phyloP scores from a whole-genome alignment of 1,140 invertebrate genomes.

The Brachionus angularis region DNA sequence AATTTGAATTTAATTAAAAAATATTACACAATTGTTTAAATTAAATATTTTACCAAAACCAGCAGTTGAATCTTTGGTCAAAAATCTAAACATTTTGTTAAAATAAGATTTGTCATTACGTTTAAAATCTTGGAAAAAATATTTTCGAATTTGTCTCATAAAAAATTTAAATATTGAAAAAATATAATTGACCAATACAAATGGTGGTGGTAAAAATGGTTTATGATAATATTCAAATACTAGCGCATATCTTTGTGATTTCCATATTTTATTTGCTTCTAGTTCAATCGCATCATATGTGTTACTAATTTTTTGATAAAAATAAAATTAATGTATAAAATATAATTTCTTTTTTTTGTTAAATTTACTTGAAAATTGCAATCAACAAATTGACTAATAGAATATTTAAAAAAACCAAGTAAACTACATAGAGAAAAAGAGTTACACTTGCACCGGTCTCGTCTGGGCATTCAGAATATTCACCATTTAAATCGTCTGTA shows the following conservation, averaged over 20 bases:
- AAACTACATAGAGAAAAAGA: constrained; percentile 3
- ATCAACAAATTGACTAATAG: constrained; percentile 30
- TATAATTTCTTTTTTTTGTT: neutral
- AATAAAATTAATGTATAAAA: neutral
- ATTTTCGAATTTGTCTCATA: neutral
- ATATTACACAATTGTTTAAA: neutral
- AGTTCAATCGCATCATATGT: neutral
- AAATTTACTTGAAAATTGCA: constrained; percentile 43
- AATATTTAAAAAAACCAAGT: constrained; percentile 37
- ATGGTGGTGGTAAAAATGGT: constrained; percentile 36
- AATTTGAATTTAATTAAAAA: neutral
- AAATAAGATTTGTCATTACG: neutral
- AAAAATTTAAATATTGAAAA: neutral
- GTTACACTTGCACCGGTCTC: constrained; percentile 13
- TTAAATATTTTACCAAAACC: neutral
- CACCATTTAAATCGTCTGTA: neutral
- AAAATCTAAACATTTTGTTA: constrained; percentile 13
- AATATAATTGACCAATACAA: neutral
- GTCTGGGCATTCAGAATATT: constrained; percentile 6
- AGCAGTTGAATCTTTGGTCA: neutral
- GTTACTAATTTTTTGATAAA: neutral
- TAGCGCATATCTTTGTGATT: constrained; percentile 5
- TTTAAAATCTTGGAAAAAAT: neutral
- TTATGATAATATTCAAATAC: constrained; percentile 30
- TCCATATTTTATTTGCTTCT: constrained; percentile 42